Evolutionary conservation across 2,888 invertebrate species (phyloP).

Genomic region (Boloria euphrosyne): DNA sequence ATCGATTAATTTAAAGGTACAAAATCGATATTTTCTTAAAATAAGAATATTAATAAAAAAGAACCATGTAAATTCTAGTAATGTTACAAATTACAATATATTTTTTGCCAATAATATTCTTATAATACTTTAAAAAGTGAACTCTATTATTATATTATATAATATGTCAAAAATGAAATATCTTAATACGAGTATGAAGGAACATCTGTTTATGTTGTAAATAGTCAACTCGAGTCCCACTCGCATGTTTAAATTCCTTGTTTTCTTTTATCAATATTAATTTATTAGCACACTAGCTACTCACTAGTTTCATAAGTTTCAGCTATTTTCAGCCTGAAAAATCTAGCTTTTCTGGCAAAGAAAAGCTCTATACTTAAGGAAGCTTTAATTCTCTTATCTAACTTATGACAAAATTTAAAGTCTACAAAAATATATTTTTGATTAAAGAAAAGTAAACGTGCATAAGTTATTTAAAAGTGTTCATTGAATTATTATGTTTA

Average conservation of each 20-base stretch:
- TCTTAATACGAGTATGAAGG: background rate
- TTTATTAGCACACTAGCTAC: slow-evolving; percentile 4
- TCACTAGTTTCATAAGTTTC: slow-evolving; percentile 1
- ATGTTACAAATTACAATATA: too few species aligned
- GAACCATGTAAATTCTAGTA: too few species aligned
- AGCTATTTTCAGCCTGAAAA: slow-evolving; percentile 6
- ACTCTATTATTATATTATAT: too few species aligned
- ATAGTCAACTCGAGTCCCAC: background rate
- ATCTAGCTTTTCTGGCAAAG: slow-evolving; percentile 13
- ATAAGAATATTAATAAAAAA: too few species aligned
- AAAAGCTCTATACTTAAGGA: background rate
- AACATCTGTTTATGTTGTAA: background rate
- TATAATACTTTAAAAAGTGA: too few species aligned
- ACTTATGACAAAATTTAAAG: slow-evolving; percentile 1
- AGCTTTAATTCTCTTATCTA: background rate
- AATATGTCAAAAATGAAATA: too few species aligned
- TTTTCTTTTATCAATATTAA: background rate
- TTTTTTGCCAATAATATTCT: too few species aligned
- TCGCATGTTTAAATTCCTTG: slow-evolving; percentile 9
- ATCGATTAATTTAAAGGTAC: too few species aligned
- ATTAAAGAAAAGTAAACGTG: background rate
- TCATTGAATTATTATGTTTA: too few species aligned
- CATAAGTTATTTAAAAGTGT: too few species aligned
- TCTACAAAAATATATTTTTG: background rate
- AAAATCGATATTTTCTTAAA: too few species aligned